Evolutionary conservation across 2,888 invertebrate genomes (phyloP), one percentile per base, ranked within the genome.

Genomic region (Rhimphoctona megacephalus): DNA sequence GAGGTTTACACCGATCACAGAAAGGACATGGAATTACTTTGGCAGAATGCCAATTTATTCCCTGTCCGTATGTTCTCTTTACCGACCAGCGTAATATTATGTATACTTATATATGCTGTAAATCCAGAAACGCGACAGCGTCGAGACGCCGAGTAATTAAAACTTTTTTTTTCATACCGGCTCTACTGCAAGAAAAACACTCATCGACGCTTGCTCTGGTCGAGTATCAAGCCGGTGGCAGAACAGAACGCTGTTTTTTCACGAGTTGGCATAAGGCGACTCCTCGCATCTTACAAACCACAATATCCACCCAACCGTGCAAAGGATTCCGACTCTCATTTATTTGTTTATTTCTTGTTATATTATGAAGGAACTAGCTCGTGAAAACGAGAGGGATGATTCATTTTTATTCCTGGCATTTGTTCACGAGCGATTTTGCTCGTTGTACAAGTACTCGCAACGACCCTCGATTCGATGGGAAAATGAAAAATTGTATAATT

Each of bases 31-130:
- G 30, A 74, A 74, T 81, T 72, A 54, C 52, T 36, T 67, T 81
- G 81, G 74, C 81, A 39, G 43, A 54, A 39, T 52, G 81, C 81
- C 81, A 74, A 39, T 17, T 57, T 67, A 30, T 74, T 19, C 25
- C 52, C 43, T 33, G 19, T 64, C 7, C 39, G 43, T 64, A 25
- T 61, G 22, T 73, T 33, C 57, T 69, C 8, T 69, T 36, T 36
- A 14, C 14, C n/a, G 22, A 11, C 57, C 36, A 39, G 57, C 19
- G 17, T 30, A 9, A 36, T 66, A 19, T 33, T 25, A 36, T 11
- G 57, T 11, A 5, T 22, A 57, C 25, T 52, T 17, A 52, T 52
- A n/a, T 8, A 17, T n/a, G n/a, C n/a, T 30, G n/a, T 61, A 39
- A 43, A 74, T 43, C 61, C 30, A 43, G 46, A 46, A 57, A 33